A percentile compares a stretch with the other conserved stretches of the same genome.
These are phyloP conservation scores for Aythya baeri DNA, from an alignment of 2,113 vertebrate species.

Conservation along the genomic window DNA sequence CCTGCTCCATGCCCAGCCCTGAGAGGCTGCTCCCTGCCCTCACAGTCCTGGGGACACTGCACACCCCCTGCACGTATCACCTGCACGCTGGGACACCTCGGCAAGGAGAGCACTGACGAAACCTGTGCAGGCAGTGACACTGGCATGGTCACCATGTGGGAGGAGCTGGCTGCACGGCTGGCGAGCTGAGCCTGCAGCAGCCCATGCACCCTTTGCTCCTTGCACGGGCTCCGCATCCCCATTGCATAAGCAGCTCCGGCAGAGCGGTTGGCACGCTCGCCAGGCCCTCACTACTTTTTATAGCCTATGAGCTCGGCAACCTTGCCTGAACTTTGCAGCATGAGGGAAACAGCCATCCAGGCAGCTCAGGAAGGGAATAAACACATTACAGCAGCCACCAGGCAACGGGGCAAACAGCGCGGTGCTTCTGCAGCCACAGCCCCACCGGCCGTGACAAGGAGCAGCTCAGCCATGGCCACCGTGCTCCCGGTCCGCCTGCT, in stretches of 20 bases:
- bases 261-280: not conserved
- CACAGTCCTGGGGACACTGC: not conserved
- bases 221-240: fast-evolving
- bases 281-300: not conserved
- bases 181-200: not conserved
- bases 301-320: not conserved
- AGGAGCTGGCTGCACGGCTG: not conserved
- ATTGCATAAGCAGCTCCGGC: not conserved
- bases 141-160: fast-evolving
- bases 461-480: not conserved
- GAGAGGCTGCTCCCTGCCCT: not conserved
- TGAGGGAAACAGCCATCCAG: not conserved
- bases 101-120: fast-evolving
- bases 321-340: not conserved
- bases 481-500: not conserved
- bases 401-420: not conserved
- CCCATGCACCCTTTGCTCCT: not conserved
- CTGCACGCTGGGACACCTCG: not conserved
- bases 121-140: not conserved
- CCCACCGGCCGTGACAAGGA: not conserved
- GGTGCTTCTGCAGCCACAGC: not conserved
- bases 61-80: not conserved
- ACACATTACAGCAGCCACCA: not conserved
- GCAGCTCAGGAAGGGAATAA: not conserved
- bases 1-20: fast-evolving